Evolutionary conservation across 2,888 invertebrate genomes (phyloP).

Genomic region (Ormyrus thymus): DNA sequence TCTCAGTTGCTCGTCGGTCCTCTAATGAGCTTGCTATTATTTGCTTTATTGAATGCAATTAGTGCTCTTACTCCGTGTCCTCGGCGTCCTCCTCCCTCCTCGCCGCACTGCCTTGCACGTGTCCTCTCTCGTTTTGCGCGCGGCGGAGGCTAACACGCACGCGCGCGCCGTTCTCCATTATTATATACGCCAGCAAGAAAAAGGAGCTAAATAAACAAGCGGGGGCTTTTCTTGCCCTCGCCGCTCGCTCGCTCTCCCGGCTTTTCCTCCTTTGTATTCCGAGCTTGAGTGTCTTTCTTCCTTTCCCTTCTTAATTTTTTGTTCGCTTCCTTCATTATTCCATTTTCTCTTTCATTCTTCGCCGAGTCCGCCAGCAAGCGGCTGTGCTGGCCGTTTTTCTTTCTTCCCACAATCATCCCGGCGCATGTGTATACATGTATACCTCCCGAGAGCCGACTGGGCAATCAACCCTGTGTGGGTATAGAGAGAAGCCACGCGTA

Average conservation of each 20-base stretch:
- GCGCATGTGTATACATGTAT: neutral
- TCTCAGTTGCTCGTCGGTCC: conserved; percentile 56
- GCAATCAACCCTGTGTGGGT: conserved; percentile 30
- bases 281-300: neutral
- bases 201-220: neutral
- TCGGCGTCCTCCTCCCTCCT: conserved; percentile 53
- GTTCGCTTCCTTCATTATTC: neutral
- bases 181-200: conserved; percentile 18
- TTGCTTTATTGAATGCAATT: conserved; percentile 74
- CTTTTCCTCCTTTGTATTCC: no score
- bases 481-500: conserved; percentile 65
- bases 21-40: conserved; percentile 74
- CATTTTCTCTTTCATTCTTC: conserved; percentile 43
- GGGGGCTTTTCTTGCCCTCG: no score
- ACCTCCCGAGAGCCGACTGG: neutral
- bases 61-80: conserved; percentile 72
- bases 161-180: conserved; percentile 7
- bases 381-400: neutral
- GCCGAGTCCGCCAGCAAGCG: no score
- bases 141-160: neutral
- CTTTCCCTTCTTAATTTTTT: neutral
- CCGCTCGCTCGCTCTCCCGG: no score
- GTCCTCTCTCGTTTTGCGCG: conserved; percentile 42
- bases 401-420: conserved; percentile 9
- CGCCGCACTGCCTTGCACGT: conserved; percentile 50